phyloP scores from a whole-genome alignment of 1,140 invertebrate species.

The Belonocnema kinseyi region DNA sequence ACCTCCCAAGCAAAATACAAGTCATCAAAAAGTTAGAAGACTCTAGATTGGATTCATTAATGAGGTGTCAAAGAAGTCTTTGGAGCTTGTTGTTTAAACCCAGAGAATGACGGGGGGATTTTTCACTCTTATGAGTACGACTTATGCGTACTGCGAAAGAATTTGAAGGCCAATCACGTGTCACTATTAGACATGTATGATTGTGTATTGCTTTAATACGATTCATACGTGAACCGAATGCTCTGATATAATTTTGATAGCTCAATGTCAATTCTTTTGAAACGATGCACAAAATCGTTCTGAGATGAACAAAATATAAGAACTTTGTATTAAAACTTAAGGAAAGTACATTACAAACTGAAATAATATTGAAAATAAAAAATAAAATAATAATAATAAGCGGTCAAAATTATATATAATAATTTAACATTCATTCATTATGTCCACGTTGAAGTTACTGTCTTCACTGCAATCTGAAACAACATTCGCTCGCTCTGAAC shows the following conservation, averaged over 20 bases:
- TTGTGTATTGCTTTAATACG: constrained; percentile 50
- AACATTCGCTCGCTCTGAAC: too few relatives aligned
- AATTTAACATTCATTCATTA: too few relatives aligned
- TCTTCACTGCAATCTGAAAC: too few relatives aligned
- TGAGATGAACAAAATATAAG: too few relatives aligned
- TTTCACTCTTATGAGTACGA: neutral
- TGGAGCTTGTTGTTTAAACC: neutral
- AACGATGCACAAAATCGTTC: too few relatives aligned
- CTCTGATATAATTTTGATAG: neutral
- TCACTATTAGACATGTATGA: constrained; percentile 61
- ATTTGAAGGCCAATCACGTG: constrained; percentile 67
- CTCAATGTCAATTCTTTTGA: too few relatives aligned
- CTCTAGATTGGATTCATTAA: neutral
- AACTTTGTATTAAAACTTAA: too few relatives aligned
- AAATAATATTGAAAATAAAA: neutral
- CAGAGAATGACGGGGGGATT: neutral
- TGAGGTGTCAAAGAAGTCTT: neutral
- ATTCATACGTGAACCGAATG: constrained; percentile 62
- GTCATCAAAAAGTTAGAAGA: neutral
- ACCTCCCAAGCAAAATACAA: neutral
- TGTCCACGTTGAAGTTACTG: too few relatives aligned
- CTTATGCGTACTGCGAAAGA: constrained; percentile 33
- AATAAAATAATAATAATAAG: too few relatives aligned
- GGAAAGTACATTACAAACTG: neutral
- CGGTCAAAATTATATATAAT: too few relatives aligned